Base-by-base conservation (phyloP, 2,888 invertebrate species). In the Callinectes sapidus region DNA sequence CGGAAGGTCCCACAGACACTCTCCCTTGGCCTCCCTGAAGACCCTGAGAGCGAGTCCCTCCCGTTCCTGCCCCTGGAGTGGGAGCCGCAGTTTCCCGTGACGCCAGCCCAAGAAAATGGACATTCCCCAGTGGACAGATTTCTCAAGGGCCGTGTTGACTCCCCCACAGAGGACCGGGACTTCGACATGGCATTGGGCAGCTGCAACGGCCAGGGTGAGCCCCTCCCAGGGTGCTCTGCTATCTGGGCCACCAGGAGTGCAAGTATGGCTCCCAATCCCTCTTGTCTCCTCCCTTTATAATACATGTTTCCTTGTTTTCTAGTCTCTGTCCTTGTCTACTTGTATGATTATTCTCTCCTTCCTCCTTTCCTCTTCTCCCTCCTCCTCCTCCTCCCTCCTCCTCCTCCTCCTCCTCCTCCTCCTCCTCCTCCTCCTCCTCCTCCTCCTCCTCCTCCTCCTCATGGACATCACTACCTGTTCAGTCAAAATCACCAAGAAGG, bases 41-140 rank as follows among this genome's bases (percentile, higher is more conserved):
- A 92, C 71, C 90, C 92, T 55, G 92, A 92, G 35, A 92, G 87
- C 81, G 92, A 92, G 81, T 39, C 85, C 87, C 90, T 92, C 8
- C 92, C 92, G 18, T 92, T 92, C 81, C 88, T 92, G 81, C 66
- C 90, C 35, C 87, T 92, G 87, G 92, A 92, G 42, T 92, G 92
- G 92, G 92, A 92, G 54, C 88, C 92, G 6, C 92, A 92, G 87
- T 92, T 92, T 18, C 92, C 92, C 16, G 77, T 86, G 54, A 92
- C 92, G 5, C 92, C 92, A 71, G 92, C 92, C 39, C 92, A 90
- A 54, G 92, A 90, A 55, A 92, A 92, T 61, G 92, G 92, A 35
- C 92, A 90, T 8, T 90, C 90, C 16, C 54, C 90, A 18, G 92
- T 90, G n/a, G 87, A 90, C 42, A 85, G 86, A n/a, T 87, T 90